Base-by-base conservation (phyloP, 2,797 vertebrate genomes). In the Lacerta viridis region DNA sequence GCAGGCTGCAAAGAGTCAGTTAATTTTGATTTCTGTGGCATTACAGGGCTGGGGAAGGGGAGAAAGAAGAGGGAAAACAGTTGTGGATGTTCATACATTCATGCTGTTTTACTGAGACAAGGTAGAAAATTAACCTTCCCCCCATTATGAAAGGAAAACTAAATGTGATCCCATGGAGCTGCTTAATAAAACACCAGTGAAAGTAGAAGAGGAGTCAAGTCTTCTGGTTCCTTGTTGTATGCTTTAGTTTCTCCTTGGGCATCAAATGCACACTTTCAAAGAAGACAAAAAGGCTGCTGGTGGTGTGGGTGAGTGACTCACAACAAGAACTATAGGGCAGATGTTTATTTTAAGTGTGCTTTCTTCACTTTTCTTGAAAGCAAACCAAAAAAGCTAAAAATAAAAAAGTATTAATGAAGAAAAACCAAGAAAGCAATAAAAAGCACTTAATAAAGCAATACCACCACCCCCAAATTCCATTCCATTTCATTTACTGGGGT, bases 21-120 rank as follows among this genome's bases (percentile, higher is more conserved):
- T 92, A 79, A 84, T 91, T 88, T 1, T 0, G 68, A 90, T 85
- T 88, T 92, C 81, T 84, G 72, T 92, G 89, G 92, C 85, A 66
- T 33, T 81, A 27, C 61, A 18, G 41, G 29, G 23, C 7, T n/a
- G 66, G 66, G 20, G 20, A 71, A 18, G n/a, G 17, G 13, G 13
- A 33, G 69, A 36, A n/a, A n/a, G 39, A 61, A 15, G 69, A 11
- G 29, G 17, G 46, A 2, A 29, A 80, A 55, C 29, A 64, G 9
- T 33, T 39, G 77, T 77, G 8, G 33, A 7, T 77, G n/a, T 68
- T 68, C 25, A 68, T 66, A 7, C 64, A 82, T 64, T 68, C 36
- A 46, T 75, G 18, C 20, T 82, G 59, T 43, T 1, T 81, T 87
- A 64, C 39, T 81, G 59, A 66, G 29, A 82, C 55, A 68, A 64